A percentile compares a stretch with the other conserved stretches of the same genome.
Conservation (phyloP, 2,113 vertebrate genomes). For the Spheniscus mendiculus region DNA sequence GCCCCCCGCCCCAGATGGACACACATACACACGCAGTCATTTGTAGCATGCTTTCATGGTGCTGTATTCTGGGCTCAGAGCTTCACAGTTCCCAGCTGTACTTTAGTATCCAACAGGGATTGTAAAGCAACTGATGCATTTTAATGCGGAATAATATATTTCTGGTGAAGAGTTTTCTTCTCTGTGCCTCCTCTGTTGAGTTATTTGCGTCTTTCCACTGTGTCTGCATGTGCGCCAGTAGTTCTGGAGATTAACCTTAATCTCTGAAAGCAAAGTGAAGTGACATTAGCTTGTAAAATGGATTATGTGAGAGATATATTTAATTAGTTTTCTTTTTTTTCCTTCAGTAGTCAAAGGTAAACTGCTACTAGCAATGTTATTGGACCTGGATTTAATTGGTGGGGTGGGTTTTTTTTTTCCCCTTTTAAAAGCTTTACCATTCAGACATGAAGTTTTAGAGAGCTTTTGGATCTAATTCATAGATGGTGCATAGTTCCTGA, state of each 20-base stretch:
- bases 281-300: slow-evolving; percentile 31
- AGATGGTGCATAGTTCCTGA: not conserved
- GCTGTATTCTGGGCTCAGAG: not conserved
- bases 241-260: slow-evolving; percentile 41
- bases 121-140: slow-evolving; percentile 26
- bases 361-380: not conserved
- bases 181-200: not conserved
- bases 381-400: not conserved
- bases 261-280: slow-evolving; percentile 39
- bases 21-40: not conserved
- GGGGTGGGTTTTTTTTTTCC: not conserved
- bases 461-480: not conserved
- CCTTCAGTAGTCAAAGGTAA: not conserved
- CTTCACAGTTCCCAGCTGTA: not conserved
- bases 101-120: not conserved
- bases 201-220: not conserved
- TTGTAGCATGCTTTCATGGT: not conserved
- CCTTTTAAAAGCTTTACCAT: not conserved
- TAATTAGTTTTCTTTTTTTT: not conserved
- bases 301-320: not conserved
- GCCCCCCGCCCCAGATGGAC: not conserved
- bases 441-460: not conserved
- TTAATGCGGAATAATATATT: slow-evolving; percentile 40
- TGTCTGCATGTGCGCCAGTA: not conserved
- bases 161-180: slow-evolving; percentile 7